Conservation (phyloP, 2,888 invertebrate genomes). For the Torymus auratus region DNA sequence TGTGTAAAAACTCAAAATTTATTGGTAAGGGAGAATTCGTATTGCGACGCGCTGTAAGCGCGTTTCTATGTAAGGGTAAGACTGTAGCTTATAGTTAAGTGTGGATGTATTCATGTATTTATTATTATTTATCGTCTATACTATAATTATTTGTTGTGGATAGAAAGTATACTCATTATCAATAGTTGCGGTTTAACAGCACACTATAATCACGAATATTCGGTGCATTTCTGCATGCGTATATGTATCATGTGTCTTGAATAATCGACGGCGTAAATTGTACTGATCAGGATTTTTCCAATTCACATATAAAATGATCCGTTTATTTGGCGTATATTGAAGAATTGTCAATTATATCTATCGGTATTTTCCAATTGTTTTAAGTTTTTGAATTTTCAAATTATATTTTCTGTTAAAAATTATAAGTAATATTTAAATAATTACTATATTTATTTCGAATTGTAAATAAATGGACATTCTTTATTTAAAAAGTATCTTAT, state of each 20-base stretch:
- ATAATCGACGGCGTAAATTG: no score
- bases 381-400: no score
- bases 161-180: not conserved
- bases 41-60: not conserved
- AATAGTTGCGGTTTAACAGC: not conserved
- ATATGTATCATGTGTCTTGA: no score
- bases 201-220: not conserved
- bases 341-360: no score
- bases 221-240: no score
- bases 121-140: conserved; percentile 40
- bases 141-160: conserved; percentile 1
- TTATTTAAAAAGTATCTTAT: not conserved
- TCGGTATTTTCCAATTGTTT: no score
- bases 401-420: no score
- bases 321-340: no score
- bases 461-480: not conserved
- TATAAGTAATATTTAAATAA: not conserved
- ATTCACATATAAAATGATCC: no score
- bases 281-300: no score
- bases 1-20: not conserved
- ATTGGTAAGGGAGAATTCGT: conserved; percentile 32
- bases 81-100: conserved; percentile 52
- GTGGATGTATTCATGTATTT: conserved; percentile 52
- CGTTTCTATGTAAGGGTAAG: conserved; percentile 40
- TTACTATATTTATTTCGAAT: not conserved